Percentiles rank a stretch among this genome's conserved stretches.
These are phyloP conservation scores for Choloepus didactylus DNA, from an alignment of 2,797 vertebrate genomes.

Conservation along the genomic window DNA sequence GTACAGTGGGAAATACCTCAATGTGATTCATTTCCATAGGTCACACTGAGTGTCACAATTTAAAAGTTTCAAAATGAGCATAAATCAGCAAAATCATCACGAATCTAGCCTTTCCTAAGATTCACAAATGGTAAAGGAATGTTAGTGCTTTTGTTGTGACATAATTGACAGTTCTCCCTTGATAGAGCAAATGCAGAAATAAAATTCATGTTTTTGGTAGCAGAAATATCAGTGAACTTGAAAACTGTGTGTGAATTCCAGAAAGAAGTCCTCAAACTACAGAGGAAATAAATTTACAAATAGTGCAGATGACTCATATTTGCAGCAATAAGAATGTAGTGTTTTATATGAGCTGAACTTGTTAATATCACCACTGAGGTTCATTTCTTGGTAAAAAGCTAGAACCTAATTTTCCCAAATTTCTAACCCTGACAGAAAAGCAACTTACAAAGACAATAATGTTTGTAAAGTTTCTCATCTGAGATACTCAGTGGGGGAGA, in stretches of 20 bases:
- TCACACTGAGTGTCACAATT: constrained; percentile 32
- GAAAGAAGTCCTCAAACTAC: not conserved
- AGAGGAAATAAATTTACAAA: constrained; percentile 44
- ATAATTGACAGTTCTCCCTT: constrained; percentile 23
- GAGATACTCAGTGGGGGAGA: not conserved
- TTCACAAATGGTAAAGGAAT: constrained; percentile 1
- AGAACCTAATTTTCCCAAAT: constrained; percentile 37
- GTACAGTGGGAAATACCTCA: constrained; percentile 3
- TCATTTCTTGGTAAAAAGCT: constrained; percentile 21
- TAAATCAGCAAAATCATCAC: constrained; percentile 17
- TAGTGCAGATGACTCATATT: constrained; percentile 15
- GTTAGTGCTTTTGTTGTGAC: not conserved
- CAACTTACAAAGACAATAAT: constrained; percentile 63
- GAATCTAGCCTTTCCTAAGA: not conserved
- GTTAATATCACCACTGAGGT: constrained; percentile 50
- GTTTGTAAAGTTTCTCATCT: constrained; percentile 52
- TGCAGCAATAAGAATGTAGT: not conserved
- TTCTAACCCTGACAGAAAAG: constrained; percentile 59
- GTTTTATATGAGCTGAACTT: constrained; percentile 35
- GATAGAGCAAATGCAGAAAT: constrained; percentile 35
- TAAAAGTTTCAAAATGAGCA: constrained; percentile 51
- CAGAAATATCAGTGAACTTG: constrained; percentile 44
- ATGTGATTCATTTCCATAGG: not conserved
- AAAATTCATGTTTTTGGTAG: constrained; percentile 42
- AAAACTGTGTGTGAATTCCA: constrained; percentile 34